phyloP scores from a whole-genome alignment of 2,113 vertebrate species.

The Sapayoa aenigma region DNA sequence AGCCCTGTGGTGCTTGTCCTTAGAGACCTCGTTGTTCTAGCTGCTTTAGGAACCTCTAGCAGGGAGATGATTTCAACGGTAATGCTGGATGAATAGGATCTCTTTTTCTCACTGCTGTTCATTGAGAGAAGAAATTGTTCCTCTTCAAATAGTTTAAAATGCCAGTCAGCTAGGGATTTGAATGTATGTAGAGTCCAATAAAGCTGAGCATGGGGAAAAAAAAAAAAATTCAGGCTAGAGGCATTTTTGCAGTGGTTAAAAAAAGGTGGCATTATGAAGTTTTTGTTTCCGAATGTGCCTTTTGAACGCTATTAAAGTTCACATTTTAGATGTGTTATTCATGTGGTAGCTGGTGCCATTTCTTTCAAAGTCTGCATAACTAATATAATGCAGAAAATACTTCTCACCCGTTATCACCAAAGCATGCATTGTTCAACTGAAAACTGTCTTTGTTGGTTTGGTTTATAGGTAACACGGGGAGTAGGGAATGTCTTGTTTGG shows the following conservation, averaged over 20 bases:
- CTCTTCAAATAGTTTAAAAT: background rate
- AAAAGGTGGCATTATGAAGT: background rate
- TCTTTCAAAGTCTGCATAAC: background rate
- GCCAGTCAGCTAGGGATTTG: background rate
- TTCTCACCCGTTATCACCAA: background rate
- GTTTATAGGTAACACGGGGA: background rate
- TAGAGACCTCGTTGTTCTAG: background rate
- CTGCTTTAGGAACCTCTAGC: background rate
- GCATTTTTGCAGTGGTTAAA: background rate
- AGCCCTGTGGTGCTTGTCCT: background rate
- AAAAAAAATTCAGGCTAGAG: background rate
- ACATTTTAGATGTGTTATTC: background rate
- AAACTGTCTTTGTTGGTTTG: conserved; percentile 28
- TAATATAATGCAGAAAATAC: background rate
- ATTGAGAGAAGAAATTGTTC: background rate
- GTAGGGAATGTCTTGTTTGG: conserved; percentile 26
- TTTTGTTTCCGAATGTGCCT: background rate
- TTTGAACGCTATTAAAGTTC: background rate
- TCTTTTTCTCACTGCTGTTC: background rate
- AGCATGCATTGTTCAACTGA: background rate
- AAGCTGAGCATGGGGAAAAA: background rate
- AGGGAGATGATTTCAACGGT: background rate
- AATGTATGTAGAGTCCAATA: background rate
- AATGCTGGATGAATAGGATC: background rate
- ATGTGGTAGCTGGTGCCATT: background rate